phyloP scores from a whole-genome alignment of 1,140 invertebrate genomes.

The Lepidotrigona ventralis region DNA sequence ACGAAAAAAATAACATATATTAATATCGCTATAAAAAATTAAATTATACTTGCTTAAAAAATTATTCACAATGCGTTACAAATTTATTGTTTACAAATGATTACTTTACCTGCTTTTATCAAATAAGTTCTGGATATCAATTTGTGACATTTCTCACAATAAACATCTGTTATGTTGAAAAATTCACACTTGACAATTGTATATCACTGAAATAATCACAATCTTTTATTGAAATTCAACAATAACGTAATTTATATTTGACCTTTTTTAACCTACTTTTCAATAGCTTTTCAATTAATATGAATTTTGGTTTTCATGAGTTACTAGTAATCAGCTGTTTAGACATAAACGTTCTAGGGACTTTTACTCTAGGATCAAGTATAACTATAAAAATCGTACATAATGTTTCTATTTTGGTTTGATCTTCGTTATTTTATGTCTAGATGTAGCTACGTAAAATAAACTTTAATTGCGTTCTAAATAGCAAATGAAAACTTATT shows the following conservation, averaged over 20 bases:
- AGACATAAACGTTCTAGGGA: conserved; percentile 48
- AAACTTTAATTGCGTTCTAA: not conserved
- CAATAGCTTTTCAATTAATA: conserved; percentile 54
- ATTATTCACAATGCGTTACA: not conserved
- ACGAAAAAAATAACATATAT: not conserved
- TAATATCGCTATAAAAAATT: not conserved
- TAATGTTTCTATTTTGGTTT: not conserved
- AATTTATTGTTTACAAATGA: conserved; percentile 30
- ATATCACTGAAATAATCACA: conserved; percentile 27
- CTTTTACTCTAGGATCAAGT: conserved; percentile 36
- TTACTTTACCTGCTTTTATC: conserved; percentile 75
- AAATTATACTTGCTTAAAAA: not conserved
- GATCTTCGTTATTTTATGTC: not conserved
- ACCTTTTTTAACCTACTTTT: conserved; percentile 59
- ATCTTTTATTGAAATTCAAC: conserved; percentile 17
- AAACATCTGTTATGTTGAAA: conserved; percentile 74
- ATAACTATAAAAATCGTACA: not conserved
- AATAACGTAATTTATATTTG: conserved; percentile 41
- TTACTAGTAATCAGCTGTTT: conserved; percentile 64
- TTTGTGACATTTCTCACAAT: conserved; percentile 78
- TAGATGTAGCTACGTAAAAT: not conserved
- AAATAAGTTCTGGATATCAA: conserved; percentile 77
- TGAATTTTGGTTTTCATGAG: conserved; percentile 57
- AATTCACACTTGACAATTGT: conserved; percentile 33
- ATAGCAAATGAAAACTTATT: not conserved